phyloP scores from a whole-genome alignment of 2,797 vertebrate genomes.

The Champsocephalus esox region DNA sequence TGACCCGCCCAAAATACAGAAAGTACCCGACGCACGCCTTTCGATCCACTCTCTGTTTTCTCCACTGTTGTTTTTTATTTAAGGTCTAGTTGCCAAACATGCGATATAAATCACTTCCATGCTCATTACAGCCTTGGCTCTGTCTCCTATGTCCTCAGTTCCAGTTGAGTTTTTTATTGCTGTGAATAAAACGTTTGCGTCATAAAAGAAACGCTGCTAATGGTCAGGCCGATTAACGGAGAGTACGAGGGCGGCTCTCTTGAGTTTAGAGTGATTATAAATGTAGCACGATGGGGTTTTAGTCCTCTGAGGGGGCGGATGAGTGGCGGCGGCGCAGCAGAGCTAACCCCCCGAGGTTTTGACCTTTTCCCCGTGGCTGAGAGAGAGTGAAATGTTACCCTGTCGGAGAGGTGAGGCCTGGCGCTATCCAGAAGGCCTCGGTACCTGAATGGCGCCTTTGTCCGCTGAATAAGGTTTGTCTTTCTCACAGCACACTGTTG shows the following conservation, averaged over 20 bases:
- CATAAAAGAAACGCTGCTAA: conserved; percentile 47
- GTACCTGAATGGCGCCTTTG: conserved; percentile 78
- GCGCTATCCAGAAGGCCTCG: conserved; percentile 54
- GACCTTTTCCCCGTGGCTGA: conserved; percentile 70
- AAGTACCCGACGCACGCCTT: not conserved
- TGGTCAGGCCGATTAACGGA: conserved; percentile 63
- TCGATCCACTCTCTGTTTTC: not conserved
- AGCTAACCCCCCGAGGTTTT: conserved; percentile 37
- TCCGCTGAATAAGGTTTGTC: conserved; percentile 63
- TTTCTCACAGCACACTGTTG: conserved; percentile 72
- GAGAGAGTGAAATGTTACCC: conserved; percentile 77
- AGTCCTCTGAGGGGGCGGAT: conserved; percentile 25
- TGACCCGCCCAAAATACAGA: not conserved
- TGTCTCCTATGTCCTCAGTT: not conserved
- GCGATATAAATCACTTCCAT: conserved; percentile 5
- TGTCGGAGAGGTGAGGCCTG: conserved; percentile 46
- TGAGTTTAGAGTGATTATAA: conserved; percentile 60
- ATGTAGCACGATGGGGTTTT: conserved; percentile 61
- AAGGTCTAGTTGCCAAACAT: conserved; percentile 17
- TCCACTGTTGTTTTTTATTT: conserved; percentile 5
- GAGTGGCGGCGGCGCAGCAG: conserved; percentile 18
- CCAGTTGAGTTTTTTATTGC: not conserved
- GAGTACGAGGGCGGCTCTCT: conserved; percentile 48
- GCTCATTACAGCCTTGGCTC: not conserved
- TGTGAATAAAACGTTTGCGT: conserved; percentile 18